A percentile compares a stretch with the other conserved stretches of the same genome.
Conservation (phyloP, 1,140 invertebrate species). For the Drosophila kohkoa region DNA sequence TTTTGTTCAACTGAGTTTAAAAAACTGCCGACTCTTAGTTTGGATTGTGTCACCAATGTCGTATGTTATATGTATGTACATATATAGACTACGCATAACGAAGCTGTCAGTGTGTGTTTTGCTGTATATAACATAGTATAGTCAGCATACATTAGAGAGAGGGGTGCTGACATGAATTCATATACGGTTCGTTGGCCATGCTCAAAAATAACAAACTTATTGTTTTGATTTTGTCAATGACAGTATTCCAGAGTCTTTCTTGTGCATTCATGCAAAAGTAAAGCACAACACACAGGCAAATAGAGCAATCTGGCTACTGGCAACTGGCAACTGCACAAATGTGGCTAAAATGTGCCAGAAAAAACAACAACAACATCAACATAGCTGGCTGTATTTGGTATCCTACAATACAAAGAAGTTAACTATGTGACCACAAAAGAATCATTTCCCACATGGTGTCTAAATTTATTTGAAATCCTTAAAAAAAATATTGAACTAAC, state of each 20-base stretch:
- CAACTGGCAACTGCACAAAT: constrained; percentile 59
- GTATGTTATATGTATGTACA: background rate
- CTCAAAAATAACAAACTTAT: constrained; percentile 80
- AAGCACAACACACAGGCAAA: constrained; percentile 65
- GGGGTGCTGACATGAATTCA: constrained; percentile 5
- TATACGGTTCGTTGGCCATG: constrained; percentile 66
- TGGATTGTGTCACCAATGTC: constrained; percentile 43
- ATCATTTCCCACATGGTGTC: background rate
- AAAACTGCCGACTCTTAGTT: constrained; percentile 32
- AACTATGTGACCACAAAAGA: constrained; percentile 20
- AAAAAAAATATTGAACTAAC: constrained; percentile 29
- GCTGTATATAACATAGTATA: too few species aligned
- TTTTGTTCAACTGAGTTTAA: constrained; percentile 13
- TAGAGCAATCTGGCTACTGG: constrained; percentile 39
- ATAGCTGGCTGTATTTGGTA: constrained; percentile 35
- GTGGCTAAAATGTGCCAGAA: constrained; percentile 52
- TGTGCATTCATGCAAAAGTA: constrained; percentile 76
- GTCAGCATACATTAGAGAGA: background rate
- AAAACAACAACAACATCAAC: constrained; percentile 33
- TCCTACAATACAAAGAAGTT: constrained; percentile 8
- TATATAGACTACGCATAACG: too few species aligned
- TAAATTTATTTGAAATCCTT: background rate
- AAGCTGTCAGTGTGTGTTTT: background rate
- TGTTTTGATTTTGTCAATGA: constrained; percentile 82
- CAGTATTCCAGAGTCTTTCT: constrained; percentile 59